A percentile compares a stretch with the other conserved stretches of the same genome.
Evolutionary conservation across 64 coral and sea anemone species (phyloP).

Genomic region (Platygyra sinensis): DNA sequence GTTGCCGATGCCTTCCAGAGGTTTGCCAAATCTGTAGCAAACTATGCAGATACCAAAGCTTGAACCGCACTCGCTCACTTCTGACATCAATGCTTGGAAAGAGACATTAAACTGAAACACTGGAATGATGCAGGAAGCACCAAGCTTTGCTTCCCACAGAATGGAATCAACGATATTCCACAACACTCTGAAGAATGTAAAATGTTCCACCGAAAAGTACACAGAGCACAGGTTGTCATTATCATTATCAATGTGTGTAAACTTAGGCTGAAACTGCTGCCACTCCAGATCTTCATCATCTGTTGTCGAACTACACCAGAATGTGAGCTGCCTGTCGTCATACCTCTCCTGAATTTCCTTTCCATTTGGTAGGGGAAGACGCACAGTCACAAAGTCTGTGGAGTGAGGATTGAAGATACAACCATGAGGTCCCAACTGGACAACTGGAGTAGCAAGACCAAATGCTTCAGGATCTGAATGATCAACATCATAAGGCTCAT

Average conservation of each 20-base stretch:
- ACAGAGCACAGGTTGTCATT: slow-evolving; percentile 69
- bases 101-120: slow-evolving; percentile 93
- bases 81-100: slow-evolving; percentile 94
- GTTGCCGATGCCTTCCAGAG: slow-evolving; percentile 87
- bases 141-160: slow-evolving; percentile 85
- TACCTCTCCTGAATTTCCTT: slow-evolving; percentile 76
- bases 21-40: slow-evolving; percentile 80
- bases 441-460: slow-evolving; percentile 87
- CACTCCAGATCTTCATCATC: slow-evolving; percentile 66
- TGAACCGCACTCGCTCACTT: slow-evolving; percentile 64
- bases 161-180: slow-evolving; percentile 89
- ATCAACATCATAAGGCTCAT: slow-evolving; percentile 89
- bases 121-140: slow-evolving; percentile 80
- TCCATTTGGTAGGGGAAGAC: slow-evolving; percentile 85
- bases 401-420: slow-evolving; percentile 72
- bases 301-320: slow-evolving; percentile 87
- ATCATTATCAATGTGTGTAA: slow-evolving; percentile 59
- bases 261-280: slow-evolving; percentile 79
- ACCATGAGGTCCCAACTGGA: slow-evolving; percentile 88
- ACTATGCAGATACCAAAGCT: slow-evolving; percentile 90
- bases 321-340: slow-evolving; percentile 75
- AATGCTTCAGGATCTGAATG: slow-evolving; percentile 58
- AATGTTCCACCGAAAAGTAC: slow-evolving; percentile 91
- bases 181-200: slow-evolving; percentile 82
- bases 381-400: slow-evolving; percentile 83